A percentile compares a stretch with the other conserved stretches of the same genome.
Conservation (phyloP, 92 coral and sea anemone genomes). For the Siderastrea radians region DNA sequence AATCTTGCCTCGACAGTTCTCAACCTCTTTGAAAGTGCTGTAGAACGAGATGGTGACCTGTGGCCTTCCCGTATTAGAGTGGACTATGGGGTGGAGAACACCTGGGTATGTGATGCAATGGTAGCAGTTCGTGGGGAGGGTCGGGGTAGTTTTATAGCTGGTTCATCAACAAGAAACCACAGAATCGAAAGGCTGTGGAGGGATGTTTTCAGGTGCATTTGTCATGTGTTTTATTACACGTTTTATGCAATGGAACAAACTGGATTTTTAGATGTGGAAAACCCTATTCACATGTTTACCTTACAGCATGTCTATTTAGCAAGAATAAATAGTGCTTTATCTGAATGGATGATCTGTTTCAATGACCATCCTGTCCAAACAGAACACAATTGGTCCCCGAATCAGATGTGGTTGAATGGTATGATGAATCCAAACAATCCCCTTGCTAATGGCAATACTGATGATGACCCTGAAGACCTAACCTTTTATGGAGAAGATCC, state of each 20-base stretch:
- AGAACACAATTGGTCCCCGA: constrained; percentile 70
- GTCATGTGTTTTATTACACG: constrained; percentile 60
- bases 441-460: constrained; percentile 52
- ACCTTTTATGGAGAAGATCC: constrained; percentile 72
- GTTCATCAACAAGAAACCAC: constrained; percentile 83
- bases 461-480: constrained; percentile 47
- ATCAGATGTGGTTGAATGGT: constrained; percentile 81
- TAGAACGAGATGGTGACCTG: constrained; percentile 70
- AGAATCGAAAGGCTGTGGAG: constrained; percentile 83
- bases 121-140: constrained; percentile 69
- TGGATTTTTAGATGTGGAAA: constrained; percentile 72
- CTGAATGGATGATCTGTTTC: constrained; percentile 66
- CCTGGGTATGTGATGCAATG: constrained; percentile 81
- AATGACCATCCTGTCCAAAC: constrained; percentile 62
- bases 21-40: constrained; percentile 61
- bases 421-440: constrained; percentile 70
- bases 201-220: constrained; percentile 71
- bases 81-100: constrained; percentile 83
- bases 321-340: constrained; percentile 58
- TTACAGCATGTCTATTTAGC: constrained; percentile 42
- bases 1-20: constrained; percentile 77
- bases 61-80: constrained; percentile 88
- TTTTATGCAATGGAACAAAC: constrained; percentile 77
- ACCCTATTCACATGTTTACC: constrained; percentile 68
- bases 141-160: constrained; percentile 80